Base-by-base conservation (phyloP, 2,888 invertebrate species). In the Steinernema scapterisci region DNA sequence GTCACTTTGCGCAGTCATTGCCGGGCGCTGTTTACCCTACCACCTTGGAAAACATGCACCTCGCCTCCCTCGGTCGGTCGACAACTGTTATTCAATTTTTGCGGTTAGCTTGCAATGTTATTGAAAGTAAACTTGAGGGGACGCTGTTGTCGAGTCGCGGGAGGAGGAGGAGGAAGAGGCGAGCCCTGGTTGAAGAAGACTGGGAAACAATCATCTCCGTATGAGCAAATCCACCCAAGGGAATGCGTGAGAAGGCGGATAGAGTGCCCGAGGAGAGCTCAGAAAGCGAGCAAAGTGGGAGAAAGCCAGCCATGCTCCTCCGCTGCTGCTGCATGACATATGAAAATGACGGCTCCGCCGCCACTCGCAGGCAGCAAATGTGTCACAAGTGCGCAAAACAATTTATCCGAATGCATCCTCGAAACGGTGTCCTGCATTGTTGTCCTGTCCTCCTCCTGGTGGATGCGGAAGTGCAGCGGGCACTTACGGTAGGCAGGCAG, bases 141-240 rank as follows among this genome's bases (percentile, higher is more conserved):
- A 23, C 9, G 23, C 11, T 23, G 52, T 23, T 23, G 52, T 21
- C 52, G 52, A 23, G 21, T 23, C 52, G 21, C n/a, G 3, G 21
- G 38, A 38, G 38, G 38, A 38, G 38, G 38, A 38, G 5, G 38
- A 9, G 38, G 38, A 38, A 38, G 38, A 38, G 38, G 38, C n/a
- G n/a, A n/a, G n/a, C 38, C 38, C 38, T 38, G 38, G 38, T 38
- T 38, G 38, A 48, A 48, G 48, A 48, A 48, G 38, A 48, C 48
- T 48, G 19, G 38, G 63, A 63, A 63, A 63, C 63, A 63, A 63
- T 63, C 63, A 63, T 63, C 63, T 63, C 63, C 31, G 31, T 63
- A 38, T 25, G 63, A 63, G 63, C 63, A 31, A 31, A 25, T 25
- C 16, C 63, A 27, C 63, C 25, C 63, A 31, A 16, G 63, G 63